Percentiles rank a stretch among this genome's conserved stretches.
phyloP scores from a whole-genome alignment of 2,888 invertebrate species.

The Cerastoderma edule region DNA sequence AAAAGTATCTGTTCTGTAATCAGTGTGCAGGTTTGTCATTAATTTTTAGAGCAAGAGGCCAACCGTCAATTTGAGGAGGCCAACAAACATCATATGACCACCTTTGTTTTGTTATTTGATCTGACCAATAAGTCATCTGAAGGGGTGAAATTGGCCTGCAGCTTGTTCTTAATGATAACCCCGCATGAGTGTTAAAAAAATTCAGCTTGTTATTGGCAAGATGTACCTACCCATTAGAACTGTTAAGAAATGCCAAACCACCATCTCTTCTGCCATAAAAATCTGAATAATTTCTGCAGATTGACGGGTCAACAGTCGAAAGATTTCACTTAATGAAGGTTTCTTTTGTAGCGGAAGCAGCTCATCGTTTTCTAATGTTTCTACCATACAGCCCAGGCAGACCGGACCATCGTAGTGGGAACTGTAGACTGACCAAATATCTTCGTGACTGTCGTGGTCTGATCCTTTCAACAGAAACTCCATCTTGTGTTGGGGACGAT shows the following conservation, averaged over 20 bases:
- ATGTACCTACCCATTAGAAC: constrained; percentile 57
- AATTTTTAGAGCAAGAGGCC: too few species aligned
- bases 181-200: background rate
- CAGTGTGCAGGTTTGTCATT: too few species aligned
- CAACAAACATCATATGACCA: too few species aligned
- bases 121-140: too few species aligned
- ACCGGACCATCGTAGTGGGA: constrained; percentile 46
- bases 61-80: too few species aligned
- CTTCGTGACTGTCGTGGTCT: constrained; percentile 62
- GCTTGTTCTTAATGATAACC: too few species aligned
- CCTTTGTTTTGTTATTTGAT: too few species aligned
- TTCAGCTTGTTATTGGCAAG: background rate
- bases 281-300: constrained; percentile 49
- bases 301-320: constrained; percentile 52
- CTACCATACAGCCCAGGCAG: constrained; percentile 67
- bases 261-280: constrained; percentile 55
- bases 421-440: constrained; percentile 53
- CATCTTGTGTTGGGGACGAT: too few species aligned
- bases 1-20: too few species aligned
- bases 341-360: constrained; percentile 60
- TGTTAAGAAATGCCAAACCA: constrained; percentile 59
- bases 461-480: constrained; percentile 38
- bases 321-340: constrained; percentile 59
- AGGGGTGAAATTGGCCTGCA: too few species aligned
- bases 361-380: constrained; percentile 56